Percentiles rank a stretch among this genome's conserved stretches.
Conservation (phyloP, 2,888 invertebrate genomes). For the Amaurobius ferox region DNA sequence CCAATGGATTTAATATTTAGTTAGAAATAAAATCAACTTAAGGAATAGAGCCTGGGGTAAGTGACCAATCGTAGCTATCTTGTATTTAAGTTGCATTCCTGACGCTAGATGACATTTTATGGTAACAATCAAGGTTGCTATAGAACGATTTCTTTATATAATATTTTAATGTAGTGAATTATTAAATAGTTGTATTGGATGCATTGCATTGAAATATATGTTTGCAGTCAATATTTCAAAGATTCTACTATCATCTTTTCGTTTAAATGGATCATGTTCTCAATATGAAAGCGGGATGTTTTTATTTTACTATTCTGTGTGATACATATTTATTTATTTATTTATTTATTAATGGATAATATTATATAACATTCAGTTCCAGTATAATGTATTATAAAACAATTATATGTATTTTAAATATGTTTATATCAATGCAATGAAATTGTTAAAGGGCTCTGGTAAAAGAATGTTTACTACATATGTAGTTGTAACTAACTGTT, state of each 20-base stretch:
- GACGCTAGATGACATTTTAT: constrained; percentile 60
- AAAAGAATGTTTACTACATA: no score
- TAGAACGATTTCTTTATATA: constrained; percentile 30
- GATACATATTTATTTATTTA: background rate
- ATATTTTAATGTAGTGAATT: constrained; percentile 1
- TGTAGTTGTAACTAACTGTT: no score
- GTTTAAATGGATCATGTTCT: constrained; percentile 26
- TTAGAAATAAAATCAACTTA: background rate
- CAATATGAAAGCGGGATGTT: background rate
- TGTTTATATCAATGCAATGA: no score
- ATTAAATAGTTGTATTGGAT: no score
- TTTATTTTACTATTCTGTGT: background rate
- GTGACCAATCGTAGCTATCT: constrained; percentile 68
- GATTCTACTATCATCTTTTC: background rate
- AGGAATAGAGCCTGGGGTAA: constrained; percentile 56
- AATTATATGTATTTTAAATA: no score
- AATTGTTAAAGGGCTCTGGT: no score
- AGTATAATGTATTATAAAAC: no score
- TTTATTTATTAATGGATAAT: no score
- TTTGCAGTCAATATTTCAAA: background rate
- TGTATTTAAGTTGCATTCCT: constrained; percentile 57
- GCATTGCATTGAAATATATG: no score
- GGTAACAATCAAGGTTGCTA: constrained; percentile 53
- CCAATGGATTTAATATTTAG: background rate
- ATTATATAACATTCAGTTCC: no score